Conservation (phyloP, 2,113 vertebrate species). For the Chloebia gouldiae region DNA sequence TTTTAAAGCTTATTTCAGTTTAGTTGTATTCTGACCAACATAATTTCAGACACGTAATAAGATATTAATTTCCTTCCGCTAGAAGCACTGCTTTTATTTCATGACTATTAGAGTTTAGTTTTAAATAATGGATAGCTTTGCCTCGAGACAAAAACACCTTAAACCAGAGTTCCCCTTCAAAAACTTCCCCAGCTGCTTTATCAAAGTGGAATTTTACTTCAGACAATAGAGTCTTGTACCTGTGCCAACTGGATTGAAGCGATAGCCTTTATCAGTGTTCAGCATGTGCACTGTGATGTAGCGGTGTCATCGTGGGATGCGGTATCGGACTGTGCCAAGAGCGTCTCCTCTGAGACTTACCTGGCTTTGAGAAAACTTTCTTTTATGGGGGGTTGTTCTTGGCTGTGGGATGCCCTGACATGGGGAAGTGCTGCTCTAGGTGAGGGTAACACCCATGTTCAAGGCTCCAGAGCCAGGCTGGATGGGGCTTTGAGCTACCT, state of each 20-base stretch:
- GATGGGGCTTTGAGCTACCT: not conserved
- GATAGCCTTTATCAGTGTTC: constrained; percentile 14
- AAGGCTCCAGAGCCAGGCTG: not conserved
- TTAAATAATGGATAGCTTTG: constrained; percentile 20
- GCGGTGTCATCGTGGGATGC: accelerated
- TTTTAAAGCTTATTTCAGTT: constrained; percentile 7
- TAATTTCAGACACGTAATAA: not conserved
- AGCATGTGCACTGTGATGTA: not conserved
- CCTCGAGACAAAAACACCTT: not conserved
- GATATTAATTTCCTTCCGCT: not conserved
- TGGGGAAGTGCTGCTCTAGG: not conserved
- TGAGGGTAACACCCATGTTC: accelerated
- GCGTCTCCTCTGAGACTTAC: not conserved
- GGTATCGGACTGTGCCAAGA: not conserved
- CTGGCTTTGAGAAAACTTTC: not conserved
- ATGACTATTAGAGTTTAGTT: not conserved
- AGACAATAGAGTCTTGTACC: not conserved
- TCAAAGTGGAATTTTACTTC: constrained; percentile 25
- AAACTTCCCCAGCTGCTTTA: constrained; percentile 23
- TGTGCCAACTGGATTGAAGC: not conserved
- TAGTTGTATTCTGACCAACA: not conserved
- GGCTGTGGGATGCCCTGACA: not conserved
- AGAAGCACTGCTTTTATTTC: constrained; percentile 6
- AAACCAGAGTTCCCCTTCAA: not conserved
- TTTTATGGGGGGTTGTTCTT: not conserved